A percentile compares a stretch with the other conserved stretches of the same genome.
phyloP scores from a whole-genome alignment of 2,113 vertebrate genomes.

The Aspidoscelis tigris region DNA sequence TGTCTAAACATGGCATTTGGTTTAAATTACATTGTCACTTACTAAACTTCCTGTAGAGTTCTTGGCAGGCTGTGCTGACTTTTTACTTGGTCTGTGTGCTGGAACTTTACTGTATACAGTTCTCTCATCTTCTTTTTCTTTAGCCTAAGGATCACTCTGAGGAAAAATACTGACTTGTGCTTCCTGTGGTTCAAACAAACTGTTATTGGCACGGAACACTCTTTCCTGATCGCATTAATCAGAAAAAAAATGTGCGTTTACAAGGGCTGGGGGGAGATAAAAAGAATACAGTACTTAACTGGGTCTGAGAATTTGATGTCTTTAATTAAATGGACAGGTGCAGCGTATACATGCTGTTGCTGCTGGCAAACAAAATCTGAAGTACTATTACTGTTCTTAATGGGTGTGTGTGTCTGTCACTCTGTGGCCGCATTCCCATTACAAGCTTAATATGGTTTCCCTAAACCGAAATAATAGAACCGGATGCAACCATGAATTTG shows the following conservation, averaged over 20 bases:
- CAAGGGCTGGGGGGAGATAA: background rate
- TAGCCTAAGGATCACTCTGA: background rate
- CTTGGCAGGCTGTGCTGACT: slow-evolving; percentile 48
- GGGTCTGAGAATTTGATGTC: slow-evolving; percentile 7
- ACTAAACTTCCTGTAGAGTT: slow-evolving; percentile 48
- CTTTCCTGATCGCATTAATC: slow-evolving; percentile 29
- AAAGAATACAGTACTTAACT: background rate
- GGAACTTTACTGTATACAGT: slow-evolving; percentile 25
- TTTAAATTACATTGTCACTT: slow-evolving; percentile 61
- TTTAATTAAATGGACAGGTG: slow-evolving; percentile 14
- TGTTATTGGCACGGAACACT: background rate
- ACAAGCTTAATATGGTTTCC: too few species aligned
- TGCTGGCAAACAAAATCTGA: slow-evolving; percentile 23
- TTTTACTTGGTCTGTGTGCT: slow-evolving; percentile 30
- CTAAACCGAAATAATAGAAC: too few species aligned
- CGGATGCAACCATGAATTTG: too few species aligned
- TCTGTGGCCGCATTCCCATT: too few species aligned
- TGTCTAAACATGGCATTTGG: slow-evolving; percentile 53
- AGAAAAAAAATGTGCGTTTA: background rate
- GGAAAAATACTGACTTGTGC: slow-evolving; percentile 35
- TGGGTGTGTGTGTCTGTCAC: background rate
- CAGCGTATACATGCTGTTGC: slow-evolving; percentile 14
- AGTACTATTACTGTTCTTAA: slow-evolving; percentile 7
- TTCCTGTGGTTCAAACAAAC: slow-evolving; percentile 33
- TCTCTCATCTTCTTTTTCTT: slow-evolving; percentile 39